A percentile compares a stretch with the other conserved stretches of the same genome.
Conservation (phyloP, 2,797 vertebrate genomes). For the Gorsachius magnificus region DNA sequence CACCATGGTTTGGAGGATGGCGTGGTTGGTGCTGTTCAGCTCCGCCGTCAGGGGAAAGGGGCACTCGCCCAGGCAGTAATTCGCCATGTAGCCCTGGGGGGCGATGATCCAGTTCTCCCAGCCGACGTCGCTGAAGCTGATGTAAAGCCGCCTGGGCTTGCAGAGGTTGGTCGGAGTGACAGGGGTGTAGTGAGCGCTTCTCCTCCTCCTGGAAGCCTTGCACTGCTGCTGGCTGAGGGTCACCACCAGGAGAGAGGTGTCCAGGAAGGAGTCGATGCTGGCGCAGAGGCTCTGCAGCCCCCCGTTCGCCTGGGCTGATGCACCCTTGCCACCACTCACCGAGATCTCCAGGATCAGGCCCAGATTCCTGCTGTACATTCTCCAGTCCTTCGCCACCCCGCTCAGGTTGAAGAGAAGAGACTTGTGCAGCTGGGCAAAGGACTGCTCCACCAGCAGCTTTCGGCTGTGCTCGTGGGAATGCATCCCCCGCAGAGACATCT, state of each 20-base stretch:
- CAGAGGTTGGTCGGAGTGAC: conserved; percentile 80
- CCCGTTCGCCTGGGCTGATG: rapidly evolving
- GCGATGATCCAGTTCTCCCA: conserved; percentile 98
- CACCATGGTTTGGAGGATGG: conserved; percentile 91
- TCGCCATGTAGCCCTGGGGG: conserved; percentile 93
- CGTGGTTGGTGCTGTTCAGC: conserved; percentile 90
- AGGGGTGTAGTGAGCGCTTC: not conserved
- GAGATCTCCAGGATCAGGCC: conserved; percentile 81
- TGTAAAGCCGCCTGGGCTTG: conserved; percentile 86
- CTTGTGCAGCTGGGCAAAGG: conserved; percentile 66
- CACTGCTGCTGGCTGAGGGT: conserved; percentile 85
- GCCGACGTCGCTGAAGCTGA: conserved; percentile 93
- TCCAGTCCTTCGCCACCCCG: conserved; percentile 68
- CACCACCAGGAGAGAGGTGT: conserved; percentile 83
- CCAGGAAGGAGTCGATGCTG: conserved; percentile 53
- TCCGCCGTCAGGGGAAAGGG: conserved; percentile 87
- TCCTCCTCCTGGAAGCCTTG: conserved; percentile 66
- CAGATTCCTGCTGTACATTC: conserved; percentile 64
- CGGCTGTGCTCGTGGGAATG: conserved; percentile 43
- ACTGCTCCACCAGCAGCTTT: conserved; percentile 79
- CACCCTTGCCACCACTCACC: not conserved
- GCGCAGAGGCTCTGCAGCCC: not conserved
- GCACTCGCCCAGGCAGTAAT: conserved; percentile 92
- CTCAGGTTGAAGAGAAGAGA: conserved; percentile 83
- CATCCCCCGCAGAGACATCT: conserved; percentile 66